phyloP scores from a whole-genome alignment of 2,888 invertebrate genomes.

The Acanthosoma haemorrhoidale region DNA sequence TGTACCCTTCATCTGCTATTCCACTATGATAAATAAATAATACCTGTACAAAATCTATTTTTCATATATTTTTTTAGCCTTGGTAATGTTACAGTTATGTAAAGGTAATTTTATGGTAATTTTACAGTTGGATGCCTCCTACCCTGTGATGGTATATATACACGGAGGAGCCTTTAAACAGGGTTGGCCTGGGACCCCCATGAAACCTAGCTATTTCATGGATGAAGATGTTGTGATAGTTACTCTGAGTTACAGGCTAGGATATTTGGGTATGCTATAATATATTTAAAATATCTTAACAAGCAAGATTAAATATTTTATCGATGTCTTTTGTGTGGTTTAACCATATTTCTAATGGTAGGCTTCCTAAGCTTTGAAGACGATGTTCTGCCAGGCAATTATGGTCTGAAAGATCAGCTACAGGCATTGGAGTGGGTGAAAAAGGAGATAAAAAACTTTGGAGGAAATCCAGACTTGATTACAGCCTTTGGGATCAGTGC shows the following conservation, averaged over 20 bases:
- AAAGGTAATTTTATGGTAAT: not conserved
- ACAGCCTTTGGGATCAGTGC: conserved; percentile 14
- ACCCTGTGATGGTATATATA: not conserved
- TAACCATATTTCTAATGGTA: not conserved
- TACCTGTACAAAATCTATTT: no score
- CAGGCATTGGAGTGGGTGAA: conserved; percentile 4
- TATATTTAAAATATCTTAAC: not conserved
- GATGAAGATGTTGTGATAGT: not conserved
- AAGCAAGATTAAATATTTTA: not conserved
- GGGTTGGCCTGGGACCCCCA: not conserved
- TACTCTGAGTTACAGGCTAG: not conserved
- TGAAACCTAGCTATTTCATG: not conserved
- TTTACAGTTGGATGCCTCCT: not conserved
- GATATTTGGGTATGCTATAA: not conserved
- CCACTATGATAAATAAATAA: no score
- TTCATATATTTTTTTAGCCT: no score
- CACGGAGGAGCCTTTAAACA: not conserved
- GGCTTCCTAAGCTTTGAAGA: conserved; percentile 14
- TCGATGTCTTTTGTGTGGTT: not conserved
- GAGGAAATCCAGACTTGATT: not conserved
- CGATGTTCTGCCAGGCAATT: not conserved
- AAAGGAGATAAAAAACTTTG: not conserved
- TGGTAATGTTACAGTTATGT: not conserved
- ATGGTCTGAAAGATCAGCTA: not conserved
- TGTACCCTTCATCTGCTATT: no score